phyloP scores from a whole-genome alignment of 1,140 invertebrate genomes.

The Pteromalus puparum region DNA sequence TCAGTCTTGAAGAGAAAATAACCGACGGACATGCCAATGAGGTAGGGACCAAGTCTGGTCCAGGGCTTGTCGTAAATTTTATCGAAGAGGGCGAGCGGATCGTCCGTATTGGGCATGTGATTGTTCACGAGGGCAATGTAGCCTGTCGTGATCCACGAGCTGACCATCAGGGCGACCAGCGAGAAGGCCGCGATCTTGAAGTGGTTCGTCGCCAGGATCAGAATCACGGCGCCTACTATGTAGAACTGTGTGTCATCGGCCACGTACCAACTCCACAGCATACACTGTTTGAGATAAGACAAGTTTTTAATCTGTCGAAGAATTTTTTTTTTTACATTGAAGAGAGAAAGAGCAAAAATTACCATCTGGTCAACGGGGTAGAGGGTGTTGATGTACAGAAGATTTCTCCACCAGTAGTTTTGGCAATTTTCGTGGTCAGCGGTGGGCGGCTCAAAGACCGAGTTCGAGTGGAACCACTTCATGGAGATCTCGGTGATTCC shows the following conservation, averaged over 20 bases:
- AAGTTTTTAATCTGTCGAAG: background rate
- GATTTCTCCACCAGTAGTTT: conserved; percentile 91
- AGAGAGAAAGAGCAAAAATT: conserved; percentile 57
- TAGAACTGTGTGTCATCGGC: conserved; percentile 92
- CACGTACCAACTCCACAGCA: conserved; percentile 93
- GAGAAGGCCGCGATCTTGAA: conserved; percentile 83
- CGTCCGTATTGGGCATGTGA: conserved; percentile 86
- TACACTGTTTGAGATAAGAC: conserved; percentile 78
- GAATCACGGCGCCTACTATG: conserved; percentile 84
- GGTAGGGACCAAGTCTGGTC: conserved; percentile 87
- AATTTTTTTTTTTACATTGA: no score
- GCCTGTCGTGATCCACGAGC: conserved; percentile 86
- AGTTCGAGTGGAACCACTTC: conserved; percentile 88
- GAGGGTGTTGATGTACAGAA: conserved; percentile 89
- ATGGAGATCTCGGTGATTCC: conserved; percentile 86
- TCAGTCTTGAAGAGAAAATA: conserved; percentile 89
- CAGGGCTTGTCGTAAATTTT: conserved; percentile 93
- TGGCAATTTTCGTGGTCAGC: conserved; percentile 88
- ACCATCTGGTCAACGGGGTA: conserved; percentile 92
- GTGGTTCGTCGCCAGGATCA: conserved; percentile 85
- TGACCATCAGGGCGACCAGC: conserved; percentile 80
- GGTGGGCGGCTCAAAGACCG: conserved; percentile 88
- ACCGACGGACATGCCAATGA: conserved; percentile 89
- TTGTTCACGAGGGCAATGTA: conserved; percentile 87
- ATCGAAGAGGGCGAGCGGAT: conserved; percentile 88